Evolutionary conservation across 92 coral and sea anemone genomes (phyloP), one percentile per base, ranked within the genome.

Genomic region (Zoanthus gigantus): DNA sequence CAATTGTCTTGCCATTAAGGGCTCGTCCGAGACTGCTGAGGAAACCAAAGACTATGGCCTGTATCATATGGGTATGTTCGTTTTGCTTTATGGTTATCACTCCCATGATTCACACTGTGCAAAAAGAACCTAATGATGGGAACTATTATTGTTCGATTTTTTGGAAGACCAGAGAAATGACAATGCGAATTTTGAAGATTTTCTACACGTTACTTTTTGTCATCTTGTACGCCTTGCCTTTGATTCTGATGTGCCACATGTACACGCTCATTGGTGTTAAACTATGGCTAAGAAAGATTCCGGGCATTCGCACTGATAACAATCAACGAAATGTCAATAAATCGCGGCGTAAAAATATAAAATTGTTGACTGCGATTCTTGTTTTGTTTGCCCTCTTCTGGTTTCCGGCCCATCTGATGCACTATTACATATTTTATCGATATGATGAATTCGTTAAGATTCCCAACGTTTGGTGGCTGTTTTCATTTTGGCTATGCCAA

Each of bases 251-350:
- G 10, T 52, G 44, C 0, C 6, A 48, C 16, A 23, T 84, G 48
- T 78, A 91, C 67, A 15, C 37, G 30, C 58, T 91, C 15, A 91
- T 91, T 28, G 75, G 89, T 46, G 63, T 82, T 6, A 91, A 88
- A 54, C 29, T 91, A 7, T 91, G 94, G 92, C 61, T 79, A 18
- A 72, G 92, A 12, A 88, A 53, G 31, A 88, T 88, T 32, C 94
- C 94, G 0, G 94, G 94, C 58, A 91, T 83, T 5, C 73, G 50
- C 32, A 88, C 94, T 1, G 79, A 88, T 34, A 14, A 15, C 32
- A 91, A 91, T 32, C 89, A 66, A 0, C 86, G 76, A 7, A 82
- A 83, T 1, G 80, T 66, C 7, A 78, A 88, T 23, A 61, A 66
- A 15, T 89, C 83, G 1, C 61, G 72, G 34, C 89, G 87, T 57